Base-by-base conservation (phyloP, 2,888 invertebrate species). In the Orthosia incerta region DNA sequence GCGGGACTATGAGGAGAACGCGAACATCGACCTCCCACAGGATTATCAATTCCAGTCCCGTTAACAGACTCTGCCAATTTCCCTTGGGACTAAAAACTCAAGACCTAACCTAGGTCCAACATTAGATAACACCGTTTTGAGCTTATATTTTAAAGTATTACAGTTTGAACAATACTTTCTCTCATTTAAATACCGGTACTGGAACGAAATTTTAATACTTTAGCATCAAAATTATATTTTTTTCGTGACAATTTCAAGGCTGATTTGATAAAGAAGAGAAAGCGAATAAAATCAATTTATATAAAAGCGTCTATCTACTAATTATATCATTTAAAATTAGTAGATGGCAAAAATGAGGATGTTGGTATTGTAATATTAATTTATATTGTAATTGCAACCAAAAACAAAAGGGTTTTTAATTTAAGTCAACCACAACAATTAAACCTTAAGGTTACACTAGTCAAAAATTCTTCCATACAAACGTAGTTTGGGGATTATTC, bases 231-330 rank as follows among this genome's bases (percentile, higher is more conserved):
- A 65, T 51, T 68, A 59, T 63, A 55, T 46, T 64, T 13, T 20
- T 55, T 48, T 59, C 74, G 61, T 73, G 59, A 66, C 65, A 64
- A 71, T 73, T 74, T 69, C 64, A 75, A 81, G 68, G 63, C 69
- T 61, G 39, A 76, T 82, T 74, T 31, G 65, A 66, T 31, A 45
- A 75, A 75, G 39, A 64, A 15, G 72, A 56, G 84, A 81, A 76
- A 76, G 74, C 68, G 74, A 70, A 74, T 60, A 39, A 55, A 68
- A 71, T 75, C 50, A 57, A 73, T 62, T 66, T 26, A 31, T 64
- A 74, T 39, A 69, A 67, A 71, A 72, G 69, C 74, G 60, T 23
- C 46, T 20, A 46, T n/a, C 9, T 15, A 26, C 18, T 53, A 50
- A 66, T 60, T 20, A n/a, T 50, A 50, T 39, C 39, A 39, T 39